These are phyloP conservation scores for Drosophila recens DNA, from an alignment of 2,888 invertebrate species.

Conservation along the genomic window DNA sequence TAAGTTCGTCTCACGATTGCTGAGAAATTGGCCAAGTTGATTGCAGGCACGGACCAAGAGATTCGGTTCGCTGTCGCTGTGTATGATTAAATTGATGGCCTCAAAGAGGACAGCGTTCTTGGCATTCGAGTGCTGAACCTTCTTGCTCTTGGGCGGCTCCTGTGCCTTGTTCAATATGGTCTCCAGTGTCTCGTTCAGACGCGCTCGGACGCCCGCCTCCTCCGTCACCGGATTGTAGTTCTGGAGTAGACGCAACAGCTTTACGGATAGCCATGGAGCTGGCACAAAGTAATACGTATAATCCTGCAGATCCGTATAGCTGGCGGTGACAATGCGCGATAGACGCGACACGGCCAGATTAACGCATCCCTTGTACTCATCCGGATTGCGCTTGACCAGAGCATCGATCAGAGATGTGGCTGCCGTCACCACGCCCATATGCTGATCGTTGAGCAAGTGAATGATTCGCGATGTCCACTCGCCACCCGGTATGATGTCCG, in stretches of 20 bases:
- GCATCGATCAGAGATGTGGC: slow-evolving; percentile 99
- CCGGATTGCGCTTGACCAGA: slow-evolving; percentile 98
- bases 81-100: slow-evolving; percentile 99
- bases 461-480: slow-evolving; percentile 99
- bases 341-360: slow-evolving; percentile 98
- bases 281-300: slow-evolving; percentile 99
- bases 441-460: slow-evolving; percentile 99
- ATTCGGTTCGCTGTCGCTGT: slow-evolving; percentile 99
- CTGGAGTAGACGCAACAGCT: slow-evolving; percentile 96
- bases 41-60: slow-evolving; percentile 99
- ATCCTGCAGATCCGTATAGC: slow-evolving; percentile 99
- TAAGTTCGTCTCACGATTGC: slow-evolving; percentile 98
- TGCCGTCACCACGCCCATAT: slow-evolving; percentile 99
- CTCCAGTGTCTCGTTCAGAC: slow-evolving; percentile 98
- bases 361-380: slow-evolving; percentile 99
- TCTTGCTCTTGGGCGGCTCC: slow-evolving; percentile 99
- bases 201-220: slow-evolving; percentile 98
- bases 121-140: slow-evolving; percentile 99
- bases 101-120: slow-evolving; percentile 99
- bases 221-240: slow-evolving; percentile 99
- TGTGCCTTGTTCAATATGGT: slow-evolving; percentile 99
- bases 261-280: slow-evolving; percentile 99
- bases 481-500: slow-evolving; percentile 97
- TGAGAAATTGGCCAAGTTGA: slow-evolving; percentile 99
- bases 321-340: slow-evolving; percentile 98